These are phyloP conservation scores for Drosophila antonietae DNA, from an alignment of 2,888 invertebrate genomes.

Conservation along the genomic window DNA sequence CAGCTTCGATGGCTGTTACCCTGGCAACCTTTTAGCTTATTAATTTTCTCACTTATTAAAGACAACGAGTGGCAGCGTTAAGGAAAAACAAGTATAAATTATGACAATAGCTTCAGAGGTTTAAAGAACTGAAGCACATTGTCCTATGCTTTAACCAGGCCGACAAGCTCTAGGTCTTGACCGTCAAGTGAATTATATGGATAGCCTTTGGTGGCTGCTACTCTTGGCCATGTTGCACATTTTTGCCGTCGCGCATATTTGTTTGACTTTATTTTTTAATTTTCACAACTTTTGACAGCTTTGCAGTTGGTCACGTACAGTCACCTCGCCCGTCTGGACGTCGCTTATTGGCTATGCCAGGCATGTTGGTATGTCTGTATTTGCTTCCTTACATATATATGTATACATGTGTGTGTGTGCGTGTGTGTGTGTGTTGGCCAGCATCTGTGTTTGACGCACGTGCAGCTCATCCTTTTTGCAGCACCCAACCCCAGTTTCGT, in stretches of 20 bases:
- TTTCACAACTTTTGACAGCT: constrained; percentile 77
- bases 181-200: constrained; percentile 14
- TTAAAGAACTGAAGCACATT: constrained; percentile 3
- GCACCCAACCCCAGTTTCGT: constrained; percentile 13
- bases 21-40: constrained; percentile 8
- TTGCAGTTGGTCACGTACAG: constrained; percentile 71
- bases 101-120: constrained; percentile 2
- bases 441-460: constrained; percentile 71
- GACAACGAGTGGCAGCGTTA: neutral
- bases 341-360: constrained; percentile 51
- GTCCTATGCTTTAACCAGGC: neutral
- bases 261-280: constrained; percentile 77
- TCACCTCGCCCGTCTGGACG: constrained; percentile 24
- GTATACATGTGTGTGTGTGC: constrained; percentile 7
- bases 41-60: constrained; percentile 1
- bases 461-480: constrained; percentile 46
- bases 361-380: constrained; percentile 12
- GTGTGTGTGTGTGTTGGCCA: constrained; percentile 11
- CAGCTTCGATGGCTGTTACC: neutral
- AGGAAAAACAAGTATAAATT: constrained; percentile 1
- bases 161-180: constrained; percentile 2
- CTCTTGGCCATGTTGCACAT: constrained; percentile 29
- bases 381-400: constrained; percentile 11
- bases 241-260: constrained; percentile 65
- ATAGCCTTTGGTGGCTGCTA: constrained; percentile 28